A percentile compares a stretch with the other conserved stretches of the same genome.
These are phyloP conservation scores for Cerastis leucographa DNA, from an alignment of 2,888 invertebrate species.

Conservation along the genomic window DNA sequence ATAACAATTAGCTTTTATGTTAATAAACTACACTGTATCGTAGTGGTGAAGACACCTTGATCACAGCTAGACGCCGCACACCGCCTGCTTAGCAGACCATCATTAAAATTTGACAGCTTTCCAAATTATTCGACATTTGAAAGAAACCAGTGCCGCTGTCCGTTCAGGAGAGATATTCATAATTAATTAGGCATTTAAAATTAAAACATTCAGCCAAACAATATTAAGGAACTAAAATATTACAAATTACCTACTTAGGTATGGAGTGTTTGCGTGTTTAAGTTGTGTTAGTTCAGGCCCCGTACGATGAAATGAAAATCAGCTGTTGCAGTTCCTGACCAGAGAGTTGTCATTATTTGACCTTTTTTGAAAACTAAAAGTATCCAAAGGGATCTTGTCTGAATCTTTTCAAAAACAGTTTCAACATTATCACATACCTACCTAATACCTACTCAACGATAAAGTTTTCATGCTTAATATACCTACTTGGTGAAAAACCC, in stretches of 20 bases:
- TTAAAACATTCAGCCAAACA: not conserved
- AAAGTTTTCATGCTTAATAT: not conserved
- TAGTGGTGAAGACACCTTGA: not conserved
- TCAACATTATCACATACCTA: not conserved
- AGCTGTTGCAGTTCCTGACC: too few species aligned
- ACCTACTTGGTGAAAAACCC: not conserved
- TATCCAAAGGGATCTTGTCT: not conserved
- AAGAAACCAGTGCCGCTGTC: not conserved
- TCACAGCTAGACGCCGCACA: not conserved
- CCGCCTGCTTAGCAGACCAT: not conserved
- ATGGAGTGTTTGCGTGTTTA: not conserved
- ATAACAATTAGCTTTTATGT: slow-evolving; percentile 24
- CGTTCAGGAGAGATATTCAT: not conserved
- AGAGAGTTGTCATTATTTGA: not conserved
- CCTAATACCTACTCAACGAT: too few species aligned
- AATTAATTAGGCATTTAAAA: slow-evolving; percentile 5
- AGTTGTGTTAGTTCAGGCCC: too few species aligned
- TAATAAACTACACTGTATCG: not conserved
- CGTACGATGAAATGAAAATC: too few species aligned
- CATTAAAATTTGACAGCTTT: slow-evolving; percentile 7
- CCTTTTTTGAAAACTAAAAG: not conserved
- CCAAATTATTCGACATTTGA: slow-evolving; percentile 13
- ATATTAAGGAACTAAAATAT: not conserved
- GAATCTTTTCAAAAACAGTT: not conserved
- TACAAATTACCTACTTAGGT: not conserved